A percentile compares a stretch with the other conserved stretches of the same genome.
Conservation (phyloP, 2,797 vertebrate genomes). For the Meriones psammophilus region DNA sequence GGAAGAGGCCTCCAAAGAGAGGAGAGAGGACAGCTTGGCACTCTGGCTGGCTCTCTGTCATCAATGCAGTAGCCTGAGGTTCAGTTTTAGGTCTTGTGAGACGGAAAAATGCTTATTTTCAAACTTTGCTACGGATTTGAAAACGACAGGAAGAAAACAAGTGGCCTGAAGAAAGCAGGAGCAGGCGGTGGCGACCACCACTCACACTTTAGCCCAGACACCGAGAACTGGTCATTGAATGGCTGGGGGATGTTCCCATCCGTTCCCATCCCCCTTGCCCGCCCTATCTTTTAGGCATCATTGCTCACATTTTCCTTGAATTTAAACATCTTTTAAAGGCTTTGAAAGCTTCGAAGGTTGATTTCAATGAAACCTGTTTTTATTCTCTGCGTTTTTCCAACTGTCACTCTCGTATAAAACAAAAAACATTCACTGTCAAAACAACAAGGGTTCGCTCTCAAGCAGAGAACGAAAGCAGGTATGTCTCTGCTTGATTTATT, state of each 20-base stretch:
- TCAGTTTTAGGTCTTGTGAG: neutral
- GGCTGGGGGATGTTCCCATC: constrained; percentile 11
- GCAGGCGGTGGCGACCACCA: too few relatives aligned
- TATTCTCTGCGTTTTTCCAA: constrained; percentile 67
- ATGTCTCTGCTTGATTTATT: constrained; percentile 74
- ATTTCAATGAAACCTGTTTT: constrained; percentile 81
- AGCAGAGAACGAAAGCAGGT: constrained; percentile 75
- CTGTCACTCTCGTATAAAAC: constrained; percentile 81
- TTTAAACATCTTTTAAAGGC: constrained; percentile 77
- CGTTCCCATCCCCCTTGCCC: neutral
- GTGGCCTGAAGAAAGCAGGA: neutral
- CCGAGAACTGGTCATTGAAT: constrained; percentile 29
- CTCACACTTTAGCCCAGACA: neutral
- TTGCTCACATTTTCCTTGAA: constrained; percentile 68
- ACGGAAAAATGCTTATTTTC: neutral
- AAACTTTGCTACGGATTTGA: neutral
- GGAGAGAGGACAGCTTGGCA: too few relatives aligned
- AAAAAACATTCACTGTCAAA: constrained; percentile 84
- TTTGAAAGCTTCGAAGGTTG: constrained; percentile 77
- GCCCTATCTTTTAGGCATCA: constrained; percentile 57
- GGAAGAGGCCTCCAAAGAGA: neutral
- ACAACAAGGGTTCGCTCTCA: constrained; percentile 79
- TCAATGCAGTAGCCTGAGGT: neutral
- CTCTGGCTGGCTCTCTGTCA: neutral
- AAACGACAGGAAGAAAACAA: neutral